A percentile compares a stretch with the other conserved stretches of the same genome.
These are phyloP conservation scores for Alloscopus bannaensis DNA, from an alignment of 2,888 invertebrate species.

Conservation along the genomic window DNA sequence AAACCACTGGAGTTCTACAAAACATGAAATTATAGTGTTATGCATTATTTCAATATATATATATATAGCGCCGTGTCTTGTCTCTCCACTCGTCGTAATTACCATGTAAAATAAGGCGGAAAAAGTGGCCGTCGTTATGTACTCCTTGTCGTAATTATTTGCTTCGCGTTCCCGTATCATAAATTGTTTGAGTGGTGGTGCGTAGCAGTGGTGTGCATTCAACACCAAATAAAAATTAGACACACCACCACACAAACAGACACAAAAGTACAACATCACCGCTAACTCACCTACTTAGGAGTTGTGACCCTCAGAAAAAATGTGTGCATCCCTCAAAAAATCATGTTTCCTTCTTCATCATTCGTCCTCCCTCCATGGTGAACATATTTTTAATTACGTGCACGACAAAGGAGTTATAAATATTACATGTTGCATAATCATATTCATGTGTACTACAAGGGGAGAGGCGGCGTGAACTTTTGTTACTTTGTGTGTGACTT, in stretches of 20 bases:
- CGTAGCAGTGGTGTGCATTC: conserved; percentile 46
- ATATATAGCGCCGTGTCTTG: too few relatives aligned
- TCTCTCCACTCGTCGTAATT: conserved; percentile 57
- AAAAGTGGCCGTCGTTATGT: conserved; percentile 53
- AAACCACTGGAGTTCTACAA: too few relatives aligned
- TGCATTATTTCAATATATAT: too few relatives aligned
- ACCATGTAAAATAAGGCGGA: conserved; percentile 48
- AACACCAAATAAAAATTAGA: conserved; percentile 64
- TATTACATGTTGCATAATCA: not conserved
- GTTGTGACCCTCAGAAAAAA: not conserved
- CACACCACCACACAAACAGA: conserved; percentile 22
- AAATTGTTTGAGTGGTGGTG: conserved; percentile 12
- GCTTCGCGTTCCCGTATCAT: conserved; percentile 21
- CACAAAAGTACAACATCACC: too few relatives aligned
- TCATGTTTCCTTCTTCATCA: not conserved
- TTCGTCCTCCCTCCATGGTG: not conserved
- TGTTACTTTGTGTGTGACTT: conserved; percentile 8
- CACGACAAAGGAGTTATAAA: not conserved
- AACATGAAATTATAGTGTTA: too few relatives aligned
- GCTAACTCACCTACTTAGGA: too few relatives aligned
- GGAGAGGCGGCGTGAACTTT: not conserved
- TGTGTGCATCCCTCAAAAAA: not conserved
- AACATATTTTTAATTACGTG: not conserved
- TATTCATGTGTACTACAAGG: not conserved
- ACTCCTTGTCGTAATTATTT: conserved; percentile 46